Conservation (phyloP, 2,113 vertebrate species). For the Cyprinus carpio region DNA sequence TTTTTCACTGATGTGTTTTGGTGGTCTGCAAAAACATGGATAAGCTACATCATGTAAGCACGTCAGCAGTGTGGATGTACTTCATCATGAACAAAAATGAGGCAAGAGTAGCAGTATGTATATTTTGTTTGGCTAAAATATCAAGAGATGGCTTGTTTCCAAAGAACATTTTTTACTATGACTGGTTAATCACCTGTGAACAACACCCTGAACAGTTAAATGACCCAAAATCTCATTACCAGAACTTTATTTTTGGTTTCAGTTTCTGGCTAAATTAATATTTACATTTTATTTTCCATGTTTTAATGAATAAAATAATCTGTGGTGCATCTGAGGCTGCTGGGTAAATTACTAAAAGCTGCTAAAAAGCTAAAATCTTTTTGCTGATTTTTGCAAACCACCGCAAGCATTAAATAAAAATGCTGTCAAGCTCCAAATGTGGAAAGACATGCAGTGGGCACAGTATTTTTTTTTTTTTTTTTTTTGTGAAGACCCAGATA, state of each 20-base stretch:
- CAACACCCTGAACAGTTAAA: too few relatives aligned
- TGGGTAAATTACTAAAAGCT: neutral
- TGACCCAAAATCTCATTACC: too few relatives aligned
- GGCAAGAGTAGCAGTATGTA: neutral
- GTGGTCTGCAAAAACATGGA: too few relatives aligned
- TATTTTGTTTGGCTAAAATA: neutral
- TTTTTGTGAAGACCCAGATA: neutral
- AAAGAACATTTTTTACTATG: too few relatives aligned
- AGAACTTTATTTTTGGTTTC: neutral
- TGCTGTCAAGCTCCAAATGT: constrained; percentile 15
- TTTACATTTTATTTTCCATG: neutral
- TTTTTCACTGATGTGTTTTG: neutral
- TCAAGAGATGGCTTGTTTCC: neutral
- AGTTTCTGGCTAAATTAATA: neutral
- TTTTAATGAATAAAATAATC: neutral
- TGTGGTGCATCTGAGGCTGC: neutral
- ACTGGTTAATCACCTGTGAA: too few relatives aligned
- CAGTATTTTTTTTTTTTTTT: neutral
- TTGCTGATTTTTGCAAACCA: constrained; percentile 24
- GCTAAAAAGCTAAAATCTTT: neutral
- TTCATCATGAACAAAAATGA: neutral
- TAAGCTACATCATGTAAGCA: too few relatives aligned
- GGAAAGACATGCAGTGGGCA: neutral
- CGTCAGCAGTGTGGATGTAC: neutral
- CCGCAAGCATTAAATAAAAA: constrained; percentile 9